phyloP scores from a whole-genome alignment of 2,113 vertebrate species.

The Notechis scutatus region DNA sequence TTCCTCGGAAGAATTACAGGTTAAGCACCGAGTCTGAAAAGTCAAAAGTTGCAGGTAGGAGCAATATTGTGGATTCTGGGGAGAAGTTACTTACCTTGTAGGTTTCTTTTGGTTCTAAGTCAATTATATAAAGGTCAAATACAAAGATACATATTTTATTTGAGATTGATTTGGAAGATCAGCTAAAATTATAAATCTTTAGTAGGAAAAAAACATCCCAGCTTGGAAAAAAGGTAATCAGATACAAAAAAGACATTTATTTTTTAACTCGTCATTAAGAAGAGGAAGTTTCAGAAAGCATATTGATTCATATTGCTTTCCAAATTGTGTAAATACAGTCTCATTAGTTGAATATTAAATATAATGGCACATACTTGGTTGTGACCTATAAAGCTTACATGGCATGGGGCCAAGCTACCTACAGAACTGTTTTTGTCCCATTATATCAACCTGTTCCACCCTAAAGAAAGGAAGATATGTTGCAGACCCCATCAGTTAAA shows the following conservation, averaged over 20 bases:
- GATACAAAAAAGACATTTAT: not conserved
- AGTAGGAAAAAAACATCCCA: not conserved
- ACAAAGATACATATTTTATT: not conserved
- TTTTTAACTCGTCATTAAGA: not conserved
- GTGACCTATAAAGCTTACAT: not conserved
- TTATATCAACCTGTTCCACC: not conserved
- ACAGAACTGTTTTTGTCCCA: not conserved
- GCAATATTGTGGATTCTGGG: not conserved
- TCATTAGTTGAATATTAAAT: not conserved
- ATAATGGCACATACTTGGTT: not conserved
- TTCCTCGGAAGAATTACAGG: conserved; percentile 85
- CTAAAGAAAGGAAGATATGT: not conserved
- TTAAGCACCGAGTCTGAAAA: conserved; percentile 86
- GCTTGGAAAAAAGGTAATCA: not conserved
- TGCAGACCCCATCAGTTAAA: not conserved
- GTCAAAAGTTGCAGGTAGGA: conserved; percentile 81
- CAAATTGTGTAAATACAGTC: not conserved
- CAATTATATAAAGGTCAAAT: not conserved
- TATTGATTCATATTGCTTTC: not conserved
- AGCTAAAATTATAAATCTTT: not conserved
- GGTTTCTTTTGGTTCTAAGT: not conserved
- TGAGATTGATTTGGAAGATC: not conserved
- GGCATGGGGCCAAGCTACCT: not conserved
- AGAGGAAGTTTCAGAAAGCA: not conserved
- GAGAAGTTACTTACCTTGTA: not conserved